phyloP scores from a whole-genome alignment of 2,888 invertebrate genomes.

The Empis livida region DNA sequence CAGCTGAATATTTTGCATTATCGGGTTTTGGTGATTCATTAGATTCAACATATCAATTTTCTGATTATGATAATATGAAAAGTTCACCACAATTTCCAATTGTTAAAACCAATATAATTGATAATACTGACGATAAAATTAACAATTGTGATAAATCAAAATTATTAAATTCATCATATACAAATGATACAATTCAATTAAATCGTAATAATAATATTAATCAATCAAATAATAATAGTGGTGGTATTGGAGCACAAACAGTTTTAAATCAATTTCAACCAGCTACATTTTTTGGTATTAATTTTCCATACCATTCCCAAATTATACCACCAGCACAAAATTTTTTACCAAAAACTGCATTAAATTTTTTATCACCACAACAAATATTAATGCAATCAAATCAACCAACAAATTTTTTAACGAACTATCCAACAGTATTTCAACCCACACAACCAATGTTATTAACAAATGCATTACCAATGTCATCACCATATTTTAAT shows the following conservation, averaged over 20 bases:
- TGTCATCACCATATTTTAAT: neutral
- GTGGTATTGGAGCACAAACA: neutral
- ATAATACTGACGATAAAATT: neutral
- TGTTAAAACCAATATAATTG: too few relatives aligned
- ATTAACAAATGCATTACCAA: neutral
- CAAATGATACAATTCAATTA: neutral
- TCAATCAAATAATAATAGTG: neutral
- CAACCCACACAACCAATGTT: neutral
- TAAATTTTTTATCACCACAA: neutral
- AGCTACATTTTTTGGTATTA: neutral
- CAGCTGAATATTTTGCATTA: slow-evolving; percentile 1
- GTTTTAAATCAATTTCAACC: neutral
- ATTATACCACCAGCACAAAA: neutral
- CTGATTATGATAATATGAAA: neutral
- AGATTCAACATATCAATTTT: slow-evolving; percentile 1
- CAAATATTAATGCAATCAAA: neutral
- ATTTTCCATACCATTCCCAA: neutral
- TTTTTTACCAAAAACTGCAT: neutral
- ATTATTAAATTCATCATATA: neutral
- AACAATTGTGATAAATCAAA: neutral
- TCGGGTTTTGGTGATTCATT: neutral
- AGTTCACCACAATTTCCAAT: too few relatives aligned
- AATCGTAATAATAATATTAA: neutral
- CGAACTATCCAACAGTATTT: neutral
- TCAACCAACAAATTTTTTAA: neutral